Percentiles rank a stretch among this genome's conserved stretches.
Conservation (phyloP, 2,797 vertebrate genomes). For the Mallotus villosus region DNA sequence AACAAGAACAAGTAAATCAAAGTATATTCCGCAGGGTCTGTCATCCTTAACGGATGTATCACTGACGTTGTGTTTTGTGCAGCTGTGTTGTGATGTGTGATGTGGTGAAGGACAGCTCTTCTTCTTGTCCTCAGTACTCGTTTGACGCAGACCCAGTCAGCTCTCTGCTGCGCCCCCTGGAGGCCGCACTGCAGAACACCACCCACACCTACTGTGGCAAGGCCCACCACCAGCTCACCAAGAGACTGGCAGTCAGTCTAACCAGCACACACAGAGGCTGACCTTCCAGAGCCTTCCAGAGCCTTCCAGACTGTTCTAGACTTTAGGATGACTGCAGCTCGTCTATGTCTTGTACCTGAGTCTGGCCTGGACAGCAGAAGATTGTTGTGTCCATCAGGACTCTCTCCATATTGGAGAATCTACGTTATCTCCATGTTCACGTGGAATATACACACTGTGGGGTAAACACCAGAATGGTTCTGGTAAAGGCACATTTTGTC, state of each 20-base stretch:
- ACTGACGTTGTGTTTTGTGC: not conserved
- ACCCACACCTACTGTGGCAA: constrained; percentile 87
- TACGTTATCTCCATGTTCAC: not conserved
- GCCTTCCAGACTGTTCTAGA: not conserved
- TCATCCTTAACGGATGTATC: not conserved
- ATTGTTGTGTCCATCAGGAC: not conserved
- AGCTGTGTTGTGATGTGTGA: not conserved
- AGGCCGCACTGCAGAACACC: constrained; percentile 82
- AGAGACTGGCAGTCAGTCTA: constrained; percentile 73
- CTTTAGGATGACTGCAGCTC: not conserved
- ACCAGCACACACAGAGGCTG: constrained; percentile 48
- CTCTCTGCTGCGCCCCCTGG: constrained; percentile 80
- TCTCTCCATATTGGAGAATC: not conserved
- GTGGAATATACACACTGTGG: not conserved
- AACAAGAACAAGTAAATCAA: not conserved
- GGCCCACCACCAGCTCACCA: constrained; percentile 81
- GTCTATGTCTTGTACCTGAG: too few species aligned
- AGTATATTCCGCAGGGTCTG: not conserved
- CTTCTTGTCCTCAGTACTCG: constrained; percentile 71
- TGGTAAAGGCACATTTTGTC: too few species aligned
- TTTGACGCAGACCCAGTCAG: constrained; percentile 80
- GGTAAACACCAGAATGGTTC: not conserved
- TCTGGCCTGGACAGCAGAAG: not conserved
- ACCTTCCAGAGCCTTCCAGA: not conserved
- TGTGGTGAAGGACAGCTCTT: not conserved